Percentiles rank a stretch among this genome's conserved stretches.
Evolutionary conservation across 53 echinoderm and acorn worm species (phyloP).

Genomic region (Apostichopus leukothele): DNA sequence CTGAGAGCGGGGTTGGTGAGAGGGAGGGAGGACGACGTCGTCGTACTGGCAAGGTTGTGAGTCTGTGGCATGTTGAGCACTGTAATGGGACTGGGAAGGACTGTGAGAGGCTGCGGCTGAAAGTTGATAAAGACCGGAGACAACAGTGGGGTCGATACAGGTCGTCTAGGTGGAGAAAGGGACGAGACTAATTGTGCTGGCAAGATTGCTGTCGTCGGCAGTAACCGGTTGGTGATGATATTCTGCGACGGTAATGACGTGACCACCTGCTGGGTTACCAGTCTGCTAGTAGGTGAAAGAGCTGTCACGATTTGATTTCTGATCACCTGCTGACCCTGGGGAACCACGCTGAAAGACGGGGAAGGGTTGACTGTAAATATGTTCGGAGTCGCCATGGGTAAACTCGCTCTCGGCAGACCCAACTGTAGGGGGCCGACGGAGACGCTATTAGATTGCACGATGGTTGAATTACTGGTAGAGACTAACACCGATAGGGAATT

Average conservation of each 20-base stretch:
- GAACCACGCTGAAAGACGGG: not conserved
- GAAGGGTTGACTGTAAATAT: not conserved
- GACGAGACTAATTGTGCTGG: not conserved
- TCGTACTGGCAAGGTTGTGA: not conserved
- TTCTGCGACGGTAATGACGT: not conserved
- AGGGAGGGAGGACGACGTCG: not conserved
- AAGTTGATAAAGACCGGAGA: slow-evolving; percentile 13
- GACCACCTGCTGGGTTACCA: not conserved
- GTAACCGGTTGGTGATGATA: not conserved
- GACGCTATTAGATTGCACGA: not conserved
- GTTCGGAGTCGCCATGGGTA: not conserved
- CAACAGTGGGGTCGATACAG: not conserved
- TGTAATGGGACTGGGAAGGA: slow-evolving; percentile 16
- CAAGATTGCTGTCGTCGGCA: not conserved
- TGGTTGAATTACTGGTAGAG: not conserved
- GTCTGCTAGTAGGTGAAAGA: not conserved
- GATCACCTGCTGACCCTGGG: not conserved
- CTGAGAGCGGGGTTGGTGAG: slow-evolving; percentile 24
- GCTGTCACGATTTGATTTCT: not conserved
- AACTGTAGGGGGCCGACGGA: not conserved
- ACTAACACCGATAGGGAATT: not conserved
- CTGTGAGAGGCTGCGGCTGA: not conserved
- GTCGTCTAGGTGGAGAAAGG: not conserved
- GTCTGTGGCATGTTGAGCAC: slow-evolving; percentile 29
- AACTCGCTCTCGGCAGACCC: slow-evolving; percentile 9